A percentile compares a stretch with the other conserved stretches of the same genome.
phyloP scores from a whole-genome alignment of 64 coral and sea anemone genomes.

The Platygyra sinensis region DNA sequence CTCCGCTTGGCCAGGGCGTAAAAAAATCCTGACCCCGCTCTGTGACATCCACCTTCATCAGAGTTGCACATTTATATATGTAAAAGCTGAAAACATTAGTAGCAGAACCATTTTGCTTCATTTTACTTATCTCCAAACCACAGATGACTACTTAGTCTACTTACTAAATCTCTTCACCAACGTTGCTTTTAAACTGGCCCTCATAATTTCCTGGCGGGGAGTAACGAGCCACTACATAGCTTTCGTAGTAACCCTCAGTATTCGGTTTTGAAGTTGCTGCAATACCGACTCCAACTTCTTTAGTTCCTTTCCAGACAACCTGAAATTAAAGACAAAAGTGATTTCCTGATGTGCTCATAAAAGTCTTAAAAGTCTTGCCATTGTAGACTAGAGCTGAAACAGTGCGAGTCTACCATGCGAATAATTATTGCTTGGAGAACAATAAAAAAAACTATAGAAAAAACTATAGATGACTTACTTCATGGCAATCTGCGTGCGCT shows the following conservation, averaged over 20 bases:
- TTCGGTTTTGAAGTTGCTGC: background rate
- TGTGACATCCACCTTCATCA: background rate
- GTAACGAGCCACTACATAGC: slow-evolving; percentile 47
- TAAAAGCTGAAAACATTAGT: too few species aligned
- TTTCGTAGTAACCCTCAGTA: background rate
- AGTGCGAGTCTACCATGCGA: too few species aligned
- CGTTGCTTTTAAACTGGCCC: slow-evolving; percentile 5
- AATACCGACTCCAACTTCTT: slow-evolving; percentile 30
- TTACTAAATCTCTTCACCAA: background rate
- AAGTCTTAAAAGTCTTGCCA: too few species aligned
- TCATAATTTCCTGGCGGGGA: slow-evolving; percentile 1
- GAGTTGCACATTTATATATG: too few species aligned
- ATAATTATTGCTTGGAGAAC: too few species aligned
- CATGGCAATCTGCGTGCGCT: too few species aligned
- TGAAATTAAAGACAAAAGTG: background rate
- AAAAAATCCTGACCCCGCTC: too few species aligned
- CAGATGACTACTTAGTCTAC: background rate
- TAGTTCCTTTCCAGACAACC: slow-evolving; percentile 46
- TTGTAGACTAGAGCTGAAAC: too few species aligned
- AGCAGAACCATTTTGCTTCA: background rate
- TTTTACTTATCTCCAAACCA: background rate
- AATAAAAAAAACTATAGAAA: too few species aligned
- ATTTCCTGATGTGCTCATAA: too few species aligned
- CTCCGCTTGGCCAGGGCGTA: too few species aligned
- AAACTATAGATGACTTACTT: too few species aligned